These are phyloP conservation scores for Drosophila bocki DNA, from an alignment of 1,140 invertebrate genomes.

Conservation along the genomic window DNA sequence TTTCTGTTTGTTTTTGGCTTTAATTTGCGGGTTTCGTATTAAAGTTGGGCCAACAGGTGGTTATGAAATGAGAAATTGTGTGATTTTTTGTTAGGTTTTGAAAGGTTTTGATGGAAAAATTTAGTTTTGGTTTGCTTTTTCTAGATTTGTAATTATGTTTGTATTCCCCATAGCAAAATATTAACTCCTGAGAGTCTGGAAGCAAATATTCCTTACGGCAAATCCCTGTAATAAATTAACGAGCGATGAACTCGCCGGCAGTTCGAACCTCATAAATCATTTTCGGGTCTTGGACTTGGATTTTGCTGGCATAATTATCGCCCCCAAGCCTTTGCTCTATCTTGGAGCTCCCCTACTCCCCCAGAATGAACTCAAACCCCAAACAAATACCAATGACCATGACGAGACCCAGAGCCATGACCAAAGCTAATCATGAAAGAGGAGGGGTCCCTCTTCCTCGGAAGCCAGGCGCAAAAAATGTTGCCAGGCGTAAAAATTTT, in stretches of 20 bases:
- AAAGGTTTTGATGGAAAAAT: not conserved
- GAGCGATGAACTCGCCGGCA: conserved; percentile 44
- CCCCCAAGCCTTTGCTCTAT: conserved; percentile 27
- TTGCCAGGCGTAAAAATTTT: conserved; percentile 30
- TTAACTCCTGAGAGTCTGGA: not conserved
- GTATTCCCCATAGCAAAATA: not conserved
- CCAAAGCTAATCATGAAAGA: conserved; percentile 47
- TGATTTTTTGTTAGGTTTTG: not conserved
- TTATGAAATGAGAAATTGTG: not conserved
- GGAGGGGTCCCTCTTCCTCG: not conserved
- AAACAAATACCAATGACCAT: not conserved
- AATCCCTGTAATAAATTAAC: conserved; percentile 63
- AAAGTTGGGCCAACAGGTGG: not conserved
- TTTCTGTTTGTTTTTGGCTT: conserved; percentile 1
- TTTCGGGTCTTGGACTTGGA: conserved; percentile 52
- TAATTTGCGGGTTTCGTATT: not conserved
- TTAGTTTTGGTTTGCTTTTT: not conserved
- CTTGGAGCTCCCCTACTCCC: not conserved
- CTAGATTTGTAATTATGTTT: not conserved
- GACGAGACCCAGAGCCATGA: conserved; percentile 42
- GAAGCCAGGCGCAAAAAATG: conserved; percentile 48
- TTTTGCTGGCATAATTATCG: conserved; percentile 67
- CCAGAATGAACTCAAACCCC: not conserved
- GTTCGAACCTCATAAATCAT: conserved; percentile 71
- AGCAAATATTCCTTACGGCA: conserved; percentile 12